Evolutionary conservation across 2,113 vertebrate genomes (phyloP), one percentile per base, ranked within the genome.

Genomic region (Syrrhaptes paradoxus): DNA sequence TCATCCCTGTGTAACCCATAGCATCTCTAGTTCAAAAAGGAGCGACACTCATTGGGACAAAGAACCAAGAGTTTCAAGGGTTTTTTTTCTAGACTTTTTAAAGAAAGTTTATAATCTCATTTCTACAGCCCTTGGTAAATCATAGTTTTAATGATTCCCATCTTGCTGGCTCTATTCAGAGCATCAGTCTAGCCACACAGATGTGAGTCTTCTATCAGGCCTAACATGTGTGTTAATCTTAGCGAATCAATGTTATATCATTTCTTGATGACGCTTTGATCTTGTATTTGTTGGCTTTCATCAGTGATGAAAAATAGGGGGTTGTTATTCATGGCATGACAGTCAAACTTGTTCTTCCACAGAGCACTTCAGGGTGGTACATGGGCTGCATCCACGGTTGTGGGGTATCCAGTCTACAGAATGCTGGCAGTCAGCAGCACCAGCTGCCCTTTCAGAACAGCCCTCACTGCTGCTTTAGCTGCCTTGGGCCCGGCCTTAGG

Each of bases 361-460:
- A 41, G 24, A 76, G 34, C 22, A 5, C 10, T 34, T 51, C 8
- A 28, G 13, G 21, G 32, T 43, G 34, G 62, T 29, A 45, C 49
- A 14, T 0, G 0, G 29, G 14, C 38, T 75, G 19, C 3, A 1
- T 62, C 43, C 46, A 29, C n/a, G 86, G 68, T 10, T 77, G n/a
- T 28, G 32, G 52, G 7, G 16, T 76, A 58, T 72, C 34, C 66
- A 79, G 66, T 19, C 38, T 26, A 26, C 11, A 68, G 34, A 51
- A 55, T 4, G 19, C 66, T 55, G 43, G 43, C 49, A 48, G 19
- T 0, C 1, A 1, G 5, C 26, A 59, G 31, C 18, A 34, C 9
- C 0, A 4, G 16, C 38, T 26, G 1, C 38, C 20, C 32, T 25
- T 61, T 38, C 46, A 57, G 45, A 73, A 45, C 0, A 0, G 41